phyloP scores from a whole-genome alignment of 2,888 invertebrate species.

The Trypoxylon attenuatum region DNA sequence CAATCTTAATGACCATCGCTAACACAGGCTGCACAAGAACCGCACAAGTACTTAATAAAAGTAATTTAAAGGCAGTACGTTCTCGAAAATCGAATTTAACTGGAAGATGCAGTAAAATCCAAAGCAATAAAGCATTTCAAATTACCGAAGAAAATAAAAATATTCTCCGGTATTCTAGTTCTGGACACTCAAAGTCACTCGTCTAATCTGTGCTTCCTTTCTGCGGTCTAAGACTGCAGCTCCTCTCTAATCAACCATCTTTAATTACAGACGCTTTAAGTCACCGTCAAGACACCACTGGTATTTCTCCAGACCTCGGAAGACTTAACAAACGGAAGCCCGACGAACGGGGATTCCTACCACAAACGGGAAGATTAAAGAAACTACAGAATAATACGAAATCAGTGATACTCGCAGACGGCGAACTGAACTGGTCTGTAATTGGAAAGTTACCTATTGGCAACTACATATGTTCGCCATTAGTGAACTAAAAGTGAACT shows the following conservation, averaged over 20 bases:
- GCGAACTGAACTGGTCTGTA: not conserved
- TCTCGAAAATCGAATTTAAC: constrained; percentile 53
- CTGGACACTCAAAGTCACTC: too few relatives aligned
- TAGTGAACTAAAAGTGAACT: not conserved
- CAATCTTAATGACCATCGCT: constrained; percentile 36
- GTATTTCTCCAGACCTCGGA: constrained; percentile 1
- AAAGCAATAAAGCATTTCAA: not conserved
- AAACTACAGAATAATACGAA: constrained; percentile 30
- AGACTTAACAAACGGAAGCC: constrained; percentile 27
- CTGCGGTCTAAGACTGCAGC: constrained; percentile 10
- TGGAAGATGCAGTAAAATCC: constrained; percentile 23
- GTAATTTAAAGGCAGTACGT: constrained; percentile 54
- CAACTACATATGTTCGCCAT: not conserved
- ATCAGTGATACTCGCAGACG: constrained; percentile 23
- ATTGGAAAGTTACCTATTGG: not conserved
- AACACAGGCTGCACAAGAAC: constrained; percentile 36
- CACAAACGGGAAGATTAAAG: constrained; percentile 44
- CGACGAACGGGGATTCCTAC: constrained; percentile 10
- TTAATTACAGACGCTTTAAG: constrained; percentile 67
- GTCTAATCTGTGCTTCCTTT: constrained; percentile 31
- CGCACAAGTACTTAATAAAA: constrained; percentile 45
- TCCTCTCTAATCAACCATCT: constrained; percentile 51
- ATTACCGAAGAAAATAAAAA: too few relatives aligned
- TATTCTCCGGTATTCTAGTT: too few relatives aligned
- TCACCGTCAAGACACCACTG: constrained; percentile 37